Base-by-base conservation (phyloP, 1,140 invertebrate species). In the Drosophila kurseongensis region DNA sequence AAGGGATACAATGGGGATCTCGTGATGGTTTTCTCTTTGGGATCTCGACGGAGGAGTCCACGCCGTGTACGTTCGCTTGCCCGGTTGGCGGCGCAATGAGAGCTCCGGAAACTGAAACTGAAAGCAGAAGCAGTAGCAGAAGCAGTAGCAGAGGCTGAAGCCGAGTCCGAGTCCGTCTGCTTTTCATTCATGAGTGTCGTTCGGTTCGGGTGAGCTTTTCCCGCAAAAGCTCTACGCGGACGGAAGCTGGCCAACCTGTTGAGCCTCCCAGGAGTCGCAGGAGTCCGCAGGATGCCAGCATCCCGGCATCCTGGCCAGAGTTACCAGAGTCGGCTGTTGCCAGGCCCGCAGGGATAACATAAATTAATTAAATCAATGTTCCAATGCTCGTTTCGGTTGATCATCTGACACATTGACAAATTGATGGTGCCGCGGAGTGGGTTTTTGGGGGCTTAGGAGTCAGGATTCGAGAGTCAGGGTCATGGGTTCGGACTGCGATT, bases 361-460 rank as follows among this genome's bases (percentile, higher is more conserved):
- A 88, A 88, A 88, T 88, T 88, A 88, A 88, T 88, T 89, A 89
- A 86, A 89, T 88, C 86, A 78, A 79, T 88, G 79, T 78, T 77
- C 80, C 69, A 77, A 77, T 73, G 54, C 51, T 72, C 42, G 44
- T 47, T 65, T 41, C 18, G 59, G 42, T 44, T 58, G 63, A 58
- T 72, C 57, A 73, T 58, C 44, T 78, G 82, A 89, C 83, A 88
- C 72, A 89, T 88, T 88, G 83, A 88, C 83, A 88, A 88, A 88
- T 89, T 69, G 61, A 65, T 16, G 29, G 44, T 44, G 6, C 6
- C 14, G 18, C n/a, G 12, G 44, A 4, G 35, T 42, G 54, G 68
- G 27, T 10, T 23, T 47, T 10, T 23, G 29, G 13, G 27, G 32
- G 16, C n/a, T n/a, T 9, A 14, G 12, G 23, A 12, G 14, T 51